Conservation (phyloP, 2,113 vertebrate species). For the Leucoraja erinaceus region DNA sequence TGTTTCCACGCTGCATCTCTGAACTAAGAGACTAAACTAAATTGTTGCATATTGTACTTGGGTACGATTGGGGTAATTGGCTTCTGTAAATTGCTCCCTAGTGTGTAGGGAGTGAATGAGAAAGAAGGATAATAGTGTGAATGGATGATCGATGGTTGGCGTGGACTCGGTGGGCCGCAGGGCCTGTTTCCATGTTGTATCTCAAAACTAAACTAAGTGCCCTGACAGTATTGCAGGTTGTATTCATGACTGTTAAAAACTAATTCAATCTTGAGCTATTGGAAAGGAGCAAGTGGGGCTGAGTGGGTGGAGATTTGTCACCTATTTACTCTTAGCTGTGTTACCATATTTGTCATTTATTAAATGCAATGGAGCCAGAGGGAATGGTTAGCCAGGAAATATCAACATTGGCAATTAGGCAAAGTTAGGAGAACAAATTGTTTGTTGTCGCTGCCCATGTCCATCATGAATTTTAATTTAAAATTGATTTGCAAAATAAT, state of each 20-base stretch:
- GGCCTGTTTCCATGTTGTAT: too few relatives aligned
- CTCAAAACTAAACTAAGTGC: too few relatives aligned
- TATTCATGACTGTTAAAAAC: neutral
- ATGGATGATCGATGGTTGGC: too few relatives aligned
- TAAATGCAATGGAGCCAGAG: neutral
- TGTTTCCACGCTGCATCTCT: too few relatives aligned
- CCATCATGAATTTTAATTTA: constrained; percentile 36
- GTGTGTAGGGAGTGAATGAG: too few relatives aligned
- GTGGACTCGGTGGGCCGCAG: too few relatives aligned
- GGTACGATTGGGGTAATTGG: too few relatives aligned
- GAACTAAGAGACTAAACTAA: too few relatives aligned
- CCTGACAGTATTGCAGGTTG: neutral
- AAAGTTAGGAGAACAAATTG: constrained; percentile 36
- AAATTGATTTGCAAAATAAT: constrained; percentile 37
- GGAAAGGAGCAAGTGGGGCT: neutral
- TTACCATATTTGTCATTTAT: constrained; percentile 2
- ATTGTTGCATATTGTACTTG: too few relatives aligned
- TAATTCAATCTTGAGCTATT: constrained; percentile 13
- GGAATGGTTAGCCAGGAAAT: constrained; percentile 23
- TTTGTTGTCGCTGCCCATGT: neutral
- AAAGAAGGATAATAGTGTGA: too few relatives aligned
- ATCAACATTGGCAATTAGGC: constrained; percentile 31
- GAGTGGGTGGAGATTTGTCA: neutral
- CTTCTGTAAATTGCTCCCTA: too few relatives aligned
- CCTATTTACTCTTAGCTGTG: neutral